These are phyloP conservation scores for Vannuccia rotundouncinata DNA, from an alignment of 2,888 invertebrate genomes.

Conservation along the genomic window DNA sequence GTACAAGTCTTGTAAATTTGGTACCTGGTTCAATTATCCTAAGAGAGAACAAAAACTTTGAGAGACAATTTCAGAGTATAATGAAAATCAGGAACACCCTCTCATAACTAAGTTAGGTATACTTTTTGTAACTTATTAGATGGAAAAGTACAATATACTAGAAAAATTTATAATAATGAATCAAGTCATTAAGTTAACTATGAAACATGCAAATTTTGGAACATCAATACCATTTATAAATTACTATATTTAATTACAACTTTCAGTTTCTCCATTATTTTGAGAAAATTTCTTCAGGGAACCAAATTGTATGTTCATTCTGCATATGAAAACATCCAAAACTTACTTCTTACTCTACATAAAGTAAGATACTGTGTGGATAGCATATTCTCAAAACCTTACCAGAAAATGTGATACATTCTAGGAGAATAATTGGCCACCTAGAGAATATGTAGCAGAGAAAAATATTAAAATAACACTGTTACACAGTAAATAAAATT, in stretches of 20 bases:
- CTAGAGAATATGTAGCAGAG: neutral
- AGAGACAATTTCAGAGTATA: neutral
- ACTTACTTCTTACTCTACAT: neutral
- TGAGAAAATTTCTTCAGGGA: neutral
- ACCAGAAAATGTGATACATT: neutral
- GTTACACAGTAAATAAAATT: too few species aligned
- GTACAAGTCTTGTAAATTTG: too few species aligned
- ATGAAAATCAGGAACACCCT: neutral
- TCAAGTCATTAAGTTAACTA: neutral
- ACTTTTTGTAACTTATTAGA: neutral
- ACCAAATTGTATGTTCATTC: neutral
- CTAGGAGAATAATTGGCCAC: neutral
- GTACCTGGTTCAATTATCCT: neutral
- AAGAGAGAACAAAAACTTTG: neutral
- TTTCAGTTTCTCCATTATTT: neutral
- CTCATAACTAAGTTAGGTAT: neutral
- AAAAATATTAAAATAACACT: neutral
- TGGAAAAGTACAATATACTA: neutral
- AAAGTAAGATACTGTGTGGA: neutral
- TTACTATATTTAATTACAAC: neutral
- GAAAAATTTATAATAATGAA: neutral
- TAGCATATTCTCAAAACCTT: neutral
- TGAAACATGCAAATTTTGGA: neutral
- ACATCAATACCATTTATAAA: neutral
- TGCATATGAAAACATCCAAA: neutral